Evolutionary conservation across 2,888 invertebrate species (phyloP).

Genomic region (Plagodis pulveraria): DNA sequence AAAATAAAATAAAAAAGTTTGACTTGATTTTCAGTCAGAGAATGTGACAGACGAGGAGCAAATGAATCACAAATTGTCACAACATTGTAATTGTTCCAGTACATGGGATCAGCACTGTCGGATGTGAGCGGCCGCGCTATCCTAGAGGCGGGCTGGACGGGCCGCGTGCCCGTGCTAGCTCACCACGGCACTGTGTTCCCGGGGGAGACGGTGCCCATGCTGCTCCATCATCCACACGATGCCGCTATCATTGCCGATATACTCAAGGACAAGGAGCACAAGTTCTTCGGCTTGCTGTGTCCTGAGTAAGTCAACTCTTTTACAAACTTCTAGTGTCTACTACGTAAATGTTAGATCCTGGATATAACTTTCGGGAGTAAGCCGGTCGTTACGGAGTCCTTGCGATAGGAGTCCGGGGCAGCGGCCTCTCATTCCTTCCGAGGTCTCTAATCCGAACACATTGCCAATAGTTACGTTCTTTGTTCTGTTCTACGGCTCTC

Average conservation of each 20-base stretch:
- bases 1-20: too few relatives aligned
- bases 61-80: background rate
- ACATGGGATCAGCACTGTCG: constrained; percentile 65
- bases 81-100: constrained; percentile 49
- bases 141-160: constrained; percentile 73
- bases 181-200: constrained; percentile 75
- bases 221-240: constrained; percentile 57
- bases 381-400: too few relatives aligned
- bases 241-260: constrained; percentile 47
- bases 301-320: constrained; percentile 58
- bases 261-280: constrained; percentile 49
- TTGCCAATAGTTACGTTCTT: too few relatives aligned
- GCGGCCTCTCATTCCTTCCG: too few relatives aligned
- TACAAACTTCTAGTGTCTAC: background rate
- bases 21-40: too few relatives aligned
- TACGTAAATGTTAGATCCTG: background rate
- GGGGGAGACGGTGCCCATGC: constrained; percentile 78
- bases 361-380: background rate
- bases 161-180: constrained; percentile 61
- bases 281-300: constrained; percentile 72
- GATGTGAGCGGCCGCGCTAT: constrained; percentile 61
- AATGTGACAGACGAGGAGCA: too few relatives aligned
- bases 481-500: too few relatives aligned
- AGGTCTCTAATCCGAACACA: too few relatives aligned
- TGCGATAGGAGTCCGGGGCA: too few relatives aligned